Conservation (phyloP, 2,797 vertebrate species). For the Artibeus jamaicensis region DNA sequence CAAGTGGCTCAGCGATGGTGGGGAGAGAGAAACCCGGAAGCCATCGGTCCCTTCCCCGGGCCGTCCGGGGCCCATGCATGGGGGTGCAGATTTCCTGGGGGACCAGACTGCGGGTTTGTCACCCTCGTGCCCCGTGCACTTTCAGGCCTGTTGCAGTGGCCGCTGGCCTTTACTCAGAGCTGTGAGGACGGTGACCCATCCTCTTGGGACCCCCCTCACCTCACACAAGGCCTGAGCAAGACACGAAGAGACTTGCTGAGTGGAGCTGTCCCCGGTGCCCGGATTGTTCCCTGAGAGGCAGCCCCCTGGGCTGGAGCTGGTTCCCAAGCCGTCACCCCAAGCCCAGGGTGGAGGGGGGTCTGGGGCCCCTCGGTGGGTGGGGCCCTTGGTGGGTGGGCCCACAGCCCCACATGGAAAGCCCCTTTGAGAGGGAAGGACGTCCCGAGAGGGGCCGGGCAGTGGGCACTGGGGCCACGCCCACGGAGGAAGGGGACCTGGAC, state of each 20-base stretch:
- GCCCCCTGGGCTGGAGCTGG: too few relatives aligned
- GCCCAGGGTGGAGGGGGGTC: fast-evolving
- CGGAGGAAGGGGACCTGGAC: background rate
- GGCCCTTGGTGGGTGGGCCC: background rate
- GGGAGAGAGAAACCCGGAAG: fast-evolving
- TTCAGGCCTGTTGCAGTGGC: background rate
- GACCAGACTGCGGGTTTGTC: fast-evolving
- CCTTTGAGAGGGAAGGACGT: background rate
- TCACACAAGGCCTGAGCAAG: fast-evolving
- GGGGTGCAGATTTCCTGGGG: background rate
- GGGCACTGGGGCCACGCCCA: fast-evolving
- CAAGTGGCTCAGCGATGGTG: fast-evolving
- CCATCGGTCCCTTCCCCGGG: background rate
- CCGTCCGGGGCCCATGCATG: fast-evolving
- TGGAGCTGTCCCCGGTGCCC: fast-evolving
- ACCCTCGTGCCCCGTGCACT: fast-evolving
- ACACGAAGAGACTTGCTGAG: background rate
- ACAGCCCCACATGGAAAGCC: background rate
- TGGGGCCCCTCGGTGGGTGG: background rate
- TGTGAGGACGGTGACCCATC: too few relatives aligned
- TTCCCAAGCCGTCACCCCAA: fast-evolving
- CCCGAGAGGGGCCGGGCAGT: too few relatives aligned
- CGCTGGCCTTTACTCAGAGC: too few relatives aligned
- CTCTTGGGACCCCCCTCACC: background rate
- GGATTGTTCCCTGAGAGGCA: fast-evolving